Conservation (phyloP, 2,888 invertebrate genomes). For the Amiota communis region DNA sequence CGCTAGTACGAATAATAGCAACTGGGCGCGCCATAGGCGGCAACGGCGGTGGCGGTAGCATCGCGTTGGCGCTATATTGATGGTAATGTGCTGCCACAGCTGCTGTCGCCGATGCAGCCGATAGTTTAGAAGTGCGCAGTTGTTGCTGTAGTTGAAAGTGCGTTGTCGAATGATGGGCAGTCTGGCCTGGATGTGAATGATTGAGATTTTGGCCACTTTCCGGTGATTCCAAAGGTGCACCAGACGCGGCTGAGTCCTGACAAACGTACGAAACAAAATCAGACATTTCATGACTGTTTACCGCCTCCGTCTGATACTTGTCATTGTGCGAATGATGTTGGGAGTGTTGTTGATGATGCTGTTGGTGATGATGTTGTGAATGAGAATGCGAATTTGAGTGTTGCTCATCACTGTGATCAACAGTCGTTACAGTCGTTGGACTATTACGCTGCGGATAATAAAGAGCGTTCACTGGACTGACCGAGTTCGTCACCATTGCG, state of each 20-base stretch:
- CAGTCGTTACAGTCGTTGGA: slow-evolving; percentile 53
- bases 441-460: slow-evolving; percentile 74
- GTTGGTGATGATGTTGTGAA: slow-evolving; percentile 46
- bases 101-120: slow-evolving; percentile 38
- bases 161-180: slow-evolving; percentile 47
- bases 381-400: slow-evolving; percentile 47
- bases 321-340: slow-evolving; percentile 48
- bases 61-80: slow-evolving; percentile 88
- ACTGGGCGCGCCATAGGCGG: slow-evolving; percentile 98
- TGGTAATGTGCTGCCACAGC: slow-evolving; percentile 57
- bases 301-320: slow-evolving; percentile 70
- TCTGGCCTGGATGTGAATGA: slow-evolving; percentile 31
- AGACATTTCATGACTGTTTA: slow-evolving; percentile 89
- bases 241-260: slow-evolving; percentile 85
- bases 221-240: not conserved
- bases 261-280: slow-evolving; percentile 98
- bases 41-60: slow-evolving; percentile 95
- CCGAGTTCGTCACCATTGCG: slow-evolving; percentile 73
- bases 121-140: slow-evolving; percentile 45
- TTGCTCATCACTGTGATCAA: slow-evolving; percentile 59
- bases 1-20: slow-evolving; percentile 94
- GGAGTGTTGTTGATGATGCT: slow-evolving; percentile 48
- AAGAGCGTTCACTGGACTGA: slow-evolving; percentile 74
- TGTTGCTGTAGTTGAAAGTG: slow-evolving; percentile 55
- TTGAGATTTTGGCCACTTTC: slow-evolving; percentile 40